A percentile compares a stretch with the other conserved stretches of the same genome.
phyloP scores from a whole-genome alignment of 2,888 invertebrate species.

The Trissonchulus sp. region DNA sequence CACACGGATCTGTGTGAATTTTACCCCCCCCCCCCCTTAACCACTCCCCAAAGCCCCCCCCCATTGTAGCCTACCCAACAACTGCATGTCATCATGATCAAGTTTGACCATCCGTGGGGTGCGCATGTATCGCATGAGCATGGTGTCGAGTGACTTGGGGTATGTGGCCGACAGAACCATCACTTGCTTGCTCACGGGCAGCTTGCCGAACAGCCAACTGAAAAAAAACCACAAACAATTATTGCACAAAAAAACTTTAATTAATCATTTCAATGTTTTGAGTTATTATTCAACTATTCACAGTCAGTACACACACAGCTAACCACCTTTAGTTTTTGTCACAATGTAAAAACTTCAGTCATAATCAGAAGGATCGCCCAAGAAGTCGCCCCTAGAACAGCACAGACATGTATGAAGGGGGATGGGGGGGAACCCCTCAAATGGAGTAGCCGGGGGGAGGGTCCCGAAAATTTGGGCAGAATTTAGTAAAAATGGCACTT shows the following conservation, averaged over 20 bases:
- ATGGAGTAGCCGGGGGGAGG: too few species aligned
- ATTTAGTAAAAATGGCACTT: too few species aligned
- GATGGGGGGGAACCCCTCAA: too few species aligned
- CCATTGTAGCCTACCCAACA: conserved; percentile 55
- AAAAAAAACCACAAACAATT: conserved; percentile 45
- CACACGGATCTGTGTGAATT: too few species aligned
- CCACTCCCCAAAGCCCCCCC: too few species aligned
- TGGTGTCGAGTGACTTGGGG: conserved; percentile 66
- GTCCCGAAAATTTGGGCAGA: too few species aligned
- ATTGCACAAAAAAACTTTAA: conserved; percentile 33
- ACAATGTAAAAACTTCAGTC: too few species aligned
- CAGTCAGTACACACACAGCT: conserved; percentile 14
- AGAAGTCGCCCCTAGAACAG: too few species aligned
- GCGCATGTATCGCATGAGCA: conserved; percentile 69
- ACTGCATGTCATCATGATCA: conserved; percentile 63
- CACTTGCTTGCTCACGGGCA: conserved; percentile 75
- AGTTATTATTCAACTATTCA: too few species aligned
- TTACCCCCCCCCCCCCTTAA: too few species aligned
- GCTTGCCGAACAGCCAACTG: conserved; percentile 66
- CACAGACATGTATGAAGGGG: neutral
- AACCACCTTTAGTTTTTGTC: conserved; percentile 21
- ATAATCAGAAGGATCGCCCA: too few species aligned
- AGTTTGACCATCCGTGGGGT: conserved; percentile 71
- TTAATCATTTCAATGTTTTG: too few species aligned
- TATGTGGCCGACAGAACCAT: conserved; percentile 90